Conservation (phyloP, 2,888 invertebrate genomes). For the Hyppa rectilinea region DNA sequence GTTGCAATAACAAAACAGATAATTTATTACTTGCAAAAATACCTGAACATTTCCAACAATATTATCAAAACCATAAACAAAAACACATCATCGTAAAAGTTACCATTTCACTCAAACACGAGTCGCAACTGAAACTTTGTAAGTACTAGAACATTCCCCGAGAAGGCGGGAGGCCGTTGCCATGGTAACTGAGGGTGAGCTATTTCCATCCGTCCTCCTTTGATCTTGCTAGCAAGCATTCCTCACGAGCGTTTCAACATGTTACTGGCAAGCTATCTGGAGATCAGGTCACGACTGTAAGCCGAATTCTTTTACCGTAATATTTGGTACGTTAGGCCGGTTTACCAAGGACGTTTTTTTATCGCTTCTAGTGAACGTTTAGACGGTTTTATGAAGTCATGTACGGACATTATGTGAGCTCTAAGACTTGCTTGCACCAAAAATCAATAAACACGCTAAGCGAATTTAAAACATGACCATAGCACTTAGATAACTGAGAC, state of each 20-base stretch:
- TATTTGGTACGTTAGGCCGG: slow-evolving; percentile 25
- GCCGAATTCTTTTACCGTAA: slow-evolving; percentile 44
- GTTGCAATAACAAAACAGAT: neutral
- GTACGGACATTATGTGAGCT: neutral
- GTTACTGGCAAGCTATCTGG: slow-evolving; percentile 38
- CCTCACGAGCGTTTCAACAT: slow-evolving; percentile 67
- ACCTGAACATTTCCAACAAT: neutral
- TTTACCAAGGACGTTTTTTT: slow-evolving; percentile 45
- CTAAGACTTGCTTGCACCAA: neutral
- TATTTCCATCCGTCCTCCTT: slow-evolving; percentile 74
- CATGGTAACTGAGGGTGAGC: slow-evolving; percentile 76
- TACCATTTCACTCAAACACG: slow-evolving; percentile 35
- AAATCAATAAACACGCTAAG: neutral
- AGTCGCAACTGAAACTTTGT: slow-evolving; percentile 32
- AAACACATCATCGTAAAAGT: neutral
- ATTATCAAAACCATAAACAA: slow-evolving; percentile 2
- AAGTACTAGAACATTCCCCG: slow-evolving; percentile 43
- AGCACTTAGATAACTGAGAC: too few relatives aligned
- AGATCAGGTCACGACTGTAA: slow-evolving; percentile 53
- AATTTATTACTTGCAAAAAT: neutral
- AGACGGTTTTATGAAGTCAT: neutral
- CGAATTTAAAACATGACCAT: neutral
- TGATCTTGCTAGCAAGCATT: slow-evolving; percentile 73
- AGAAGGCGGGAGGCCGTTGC: slow-evolving; percentile 77
- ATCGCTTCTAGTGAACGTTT: slow-evolving; percentile 3